These are phyloP conservation scores for Plusia festucae DNA, from an alignment of 2,888 invertebrate genomes.

Conservation along the genomic window DNA sequence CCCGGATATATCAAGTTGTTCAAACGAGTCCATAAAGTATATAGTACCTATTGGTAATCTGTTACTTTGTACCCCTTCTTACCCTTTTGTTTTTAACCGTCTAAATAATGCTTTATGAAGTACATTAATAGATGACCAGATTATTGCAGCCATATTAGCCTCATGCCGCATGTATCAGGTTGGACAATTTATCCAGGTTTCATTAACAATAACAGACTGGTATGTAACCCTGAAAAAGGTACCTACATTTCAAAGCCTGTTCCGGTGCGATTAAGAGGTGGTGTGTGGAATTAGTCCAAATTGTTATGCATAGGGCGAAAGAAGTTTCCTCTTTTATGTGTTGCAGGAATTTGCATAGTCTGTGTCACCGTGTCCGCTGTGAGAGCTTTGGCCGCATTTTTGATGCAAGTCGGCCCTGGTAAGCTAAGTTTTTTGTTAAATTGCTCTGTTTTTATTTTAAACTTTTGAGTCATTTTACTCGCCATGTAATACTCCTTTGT, in stretches of 20 bases:
- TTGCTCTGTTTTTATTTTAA: constrained; percentile 19
- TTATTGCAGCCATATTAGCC: not conserved
- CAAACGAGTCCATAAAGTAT: not conserved
- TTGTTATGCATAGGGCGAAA: constrained; percentile 55
- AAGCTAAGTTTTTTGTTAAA: constrained; percentile 35
- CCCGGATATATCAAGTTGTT: constrained; percentile 3
- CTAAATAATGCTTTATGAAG: not conserved
- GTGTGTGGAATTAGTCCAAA: constrained; percentile 44
- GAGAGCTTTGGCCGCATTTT: constrained; percentile 49
- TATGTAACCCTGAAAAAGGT: constrained; percentile 23
- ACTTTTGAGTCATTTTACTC: constrained; percentile 24
- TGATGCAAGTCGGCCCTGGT: constrained; percentile 33
- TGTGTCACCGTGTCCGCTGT: constrained; percentile 34
- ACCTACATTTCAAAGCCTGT: constrained; percentile 13
- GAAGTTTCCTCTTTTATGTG: constrained; percentile 44
- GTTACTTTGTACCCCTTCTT: not conserved
- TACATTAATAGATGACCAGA: not conserved
- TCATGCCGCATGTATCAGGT: no score
- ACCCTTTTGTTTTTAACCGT: not conserved
- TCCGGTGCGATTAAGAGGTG: constrained; percentile 31
- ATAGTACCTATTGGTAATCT: not conserved
- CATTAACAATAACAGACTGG: no score
- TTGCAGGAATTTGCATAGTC: constrained; percentile 45
- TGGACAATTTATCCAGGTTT: constrained; percentile 39
- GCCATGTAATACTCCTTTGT: constrained; percentile 22